Conservation (phyloP, 2,888 invertebrate species). For the Diachrysia chrysitis region DNA sequence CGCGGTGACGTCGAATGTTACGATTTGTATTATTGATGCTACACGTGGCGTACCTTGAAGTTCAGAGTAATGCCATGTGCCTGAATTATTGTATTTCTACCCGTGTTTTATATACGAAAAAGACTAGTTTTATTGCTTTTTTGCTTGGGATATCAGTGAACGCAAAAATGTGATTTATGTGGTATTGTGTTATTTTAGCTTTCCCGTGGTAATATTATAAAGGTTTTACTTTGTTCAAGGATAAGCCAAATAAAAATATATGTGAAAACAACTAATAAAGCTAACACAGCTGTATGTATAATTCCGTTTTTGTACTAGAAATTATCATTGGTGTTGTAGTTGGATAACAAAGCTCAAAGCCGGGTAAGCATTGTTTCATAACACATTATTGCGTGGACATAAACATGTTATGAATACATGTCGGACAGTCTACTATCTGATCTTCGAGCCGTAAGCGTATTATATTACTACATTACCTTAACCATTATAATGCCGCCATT, state of each 20-base stretch:
- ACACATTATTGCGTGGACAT: constrained; percentile 37
- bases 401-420: constrained; percentile 29
- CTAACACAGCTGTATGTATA: no score
- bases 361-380: constrained; percentile 11
- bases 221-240: no score
- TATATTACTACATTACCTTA: constrained; percentile 15
- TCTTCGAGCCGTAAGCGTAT: constrained; percentile 19
- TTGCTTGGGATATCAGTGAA: no score
- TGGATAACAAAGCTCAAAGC: constrained; percentile 3
- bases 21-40: constrained; percentile 34
- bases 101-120: background rate
- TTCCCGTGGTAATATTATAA: no score
- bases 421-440: constrained; percentile 8
- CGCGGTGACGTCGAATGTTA: constrained; percentile 24
- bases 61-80: constrained; percentile 5
- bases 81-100: background rate
- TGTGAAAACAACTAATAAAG: no score
- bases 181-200: no score
- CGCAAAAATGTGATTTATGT: no score
- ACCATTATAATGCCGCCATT: constrained; percentile 20
- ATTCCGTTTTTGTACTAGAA: background rate
- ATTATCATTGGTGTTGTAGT: constrained; percentile 7
- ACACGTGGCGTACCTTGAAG: constrained; percentile 31
- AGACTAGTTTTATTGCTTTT: no score
- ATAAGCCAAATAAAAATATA: no score